Evolutionary conservation across 2,888 invertebrate species (phyloP), one percentile per base, ranked within the genome.

Genomic region (Alcis repandata): DNA sequence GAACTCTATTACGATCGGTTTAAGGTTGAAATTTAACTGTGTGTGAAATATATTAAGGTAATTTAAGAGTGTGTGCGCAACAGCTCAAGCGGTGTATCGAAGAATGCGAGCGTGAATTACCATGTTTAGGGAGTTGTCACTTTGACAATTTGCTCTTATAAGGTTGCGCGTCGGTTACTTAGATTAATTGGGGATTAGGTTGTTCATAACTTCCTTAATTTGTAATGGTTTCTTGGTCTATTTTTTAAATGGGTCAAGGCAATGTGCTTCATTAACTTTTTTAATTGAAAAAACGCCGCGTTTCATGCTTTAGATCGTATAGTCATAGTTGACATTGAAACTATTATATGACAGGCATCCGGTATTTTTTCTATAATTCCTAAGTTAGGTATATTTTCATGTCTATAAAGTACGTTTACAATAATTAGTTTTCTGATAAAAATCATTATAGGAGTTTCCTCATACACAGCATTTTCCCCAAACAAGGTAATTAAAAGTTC

Each of bases 101-200:
- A 92, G 91, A 93, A 92, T 92, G 92, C 88, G 85, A 88, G 89
- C 88, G 91, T 91, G 91, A 91, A 92, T 91, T 91, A 91, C 90
- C 88, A 87, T 90, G 90, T 84, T 93, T 91, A 89, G 91, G 90
- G 87, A 90, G 85, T 87, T 89, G 88, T 91, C 90, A 89, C 82
- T 88, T 89, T 90, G 88, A 88, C 90, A 87, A 88, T 91, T 90
- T 86, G 86, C 86, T 88, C 85, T 83, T 88, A 84, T 87, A 89
- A 81, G 83, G 82, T 79, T 85, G 84, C 73, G 72, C 70, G 72
- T 69, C 75, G 76, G 76, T 77, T 78, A 74, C 75, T 78, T 63
- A 78, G 79, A 79, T 79, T 79, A 79, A 75, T 79, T 74, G 64
- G 63, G 64, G 70, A 77, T 78, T 76, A 74, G 65, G 52, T 45